Evolutionary conservation across 1,140 invertebrate species (phyloP).

Genomic region (Eriocheir sinensis): DNA sequence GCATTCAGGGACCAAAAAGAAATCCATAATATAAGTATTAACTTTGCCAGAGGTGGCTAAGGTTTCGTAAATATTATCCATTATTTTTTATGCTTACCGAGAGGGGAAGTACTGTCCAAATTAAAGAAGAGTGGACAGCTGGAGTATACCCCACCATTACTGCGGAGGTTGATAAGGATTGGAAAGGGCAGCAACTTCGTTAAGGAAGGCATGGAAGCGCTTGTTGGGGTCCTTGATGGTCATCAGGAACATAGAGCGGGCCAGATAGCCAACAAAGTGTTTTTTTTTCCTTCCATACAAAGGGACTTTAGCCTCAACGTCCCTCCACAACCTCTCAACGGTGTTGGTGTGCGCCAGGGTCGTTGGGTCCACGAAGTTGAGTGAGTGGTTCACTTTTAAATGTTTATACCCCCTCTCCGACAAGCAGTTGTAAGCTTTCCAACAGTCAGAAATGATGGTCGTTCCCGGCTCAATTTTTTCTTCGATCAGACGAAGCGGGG

Average conservation of each 20-base stretch:
- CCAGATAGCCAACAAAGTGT: not conserved
- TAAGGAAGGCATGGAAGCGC: not conserved
- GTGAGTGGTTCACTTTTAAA: not conserved
- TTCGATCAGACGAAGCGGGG: not conserved
- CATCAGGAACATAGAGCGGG: not conserved
- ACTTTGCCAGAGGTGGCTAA: too few relatives aligned
- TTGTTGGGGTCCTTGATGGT: not conserved
- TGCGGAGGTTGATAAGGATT: not conserved
- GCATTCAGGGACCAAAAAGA: too few relatives aligned
- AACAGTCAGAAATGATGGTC: slow-evolving; percentile 30
- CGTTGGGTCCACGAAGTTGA: not conserved
- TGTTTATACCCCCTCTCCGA: not conserved
- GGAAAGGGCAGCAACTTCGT: not conserved
- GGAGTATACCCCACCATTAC: too few relatives aligned
- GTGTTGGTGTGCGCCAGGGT: not conserved
- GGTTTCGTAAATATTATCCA: too few relatives aligned
- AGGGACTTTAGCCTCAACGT: not conserved
- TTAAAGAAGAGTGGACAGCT: too few relatives aligned
- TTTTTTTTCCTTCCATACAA: not conserved
- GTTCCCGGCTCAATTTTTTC: not conserved
- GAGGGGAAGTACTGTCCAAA: too few relatives aligned
- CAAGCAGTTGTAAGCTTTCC: slow-evolving; percentile 39
- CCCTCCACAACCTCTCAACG: not conserved
- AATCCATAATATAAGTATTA: too few relatives aligned
- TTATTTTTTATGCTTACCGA: too few relatives aligned